A percentile compares a stretch with the other conserved stretches of the same genome.
Conservation (phyloP, 2,797 vertebrate species). For the Numenius phaeopus region DNA sequence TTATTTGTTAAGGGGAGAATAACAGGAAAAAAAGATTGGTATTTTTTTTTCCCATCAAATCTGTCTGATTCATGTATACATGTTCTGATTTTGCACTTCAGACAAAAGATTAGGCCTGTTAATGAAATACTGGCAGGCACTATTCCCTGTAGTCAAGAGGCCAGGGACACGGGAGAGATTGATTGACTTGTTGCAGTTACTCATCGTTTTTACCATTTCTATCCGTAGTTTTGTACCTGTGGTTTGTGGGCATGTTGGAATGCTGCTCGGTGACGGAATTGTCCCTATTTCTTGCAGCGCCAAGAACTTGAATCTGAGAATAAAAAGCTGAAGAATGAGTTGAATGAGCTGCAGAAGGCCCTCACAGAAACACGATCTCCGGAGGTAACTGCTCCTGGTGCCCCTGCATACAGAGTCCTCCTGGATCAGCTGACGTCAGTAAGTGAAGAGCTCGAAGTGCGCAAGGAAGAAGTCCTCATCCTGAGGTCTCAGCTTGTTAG, state of each 20-base stretch:
- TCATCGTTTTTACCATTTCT: background rate
- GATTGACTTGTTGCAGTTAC: background rate
- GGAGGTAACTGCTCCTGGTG: slow-evolving; percentile 87
- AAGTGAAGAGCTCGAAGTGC: slow-evolving; percentile 96
- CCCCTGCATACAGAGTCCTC: slow-evolving; percentile 92
- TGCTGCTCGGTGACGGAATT: background rate
- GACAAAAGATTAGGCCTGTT: background rate
- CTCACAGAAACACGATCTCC: slow-evolving; percentile 85
- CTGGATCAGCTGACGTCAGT: slow-evolving; percentile 93
- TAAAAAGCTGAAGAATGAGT: slow-evolving; percentile 94
- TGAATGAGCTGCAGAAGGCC: slow-evolving; percentile 92
- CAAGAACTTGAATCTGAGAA: slow-evolving; percentile 99
- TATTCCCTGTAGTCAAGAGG: background rate
- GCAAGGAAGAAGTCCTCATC: slow-evolving; percentile 98
- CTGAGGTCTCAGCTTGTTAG: slow-evolving; percentile 96
- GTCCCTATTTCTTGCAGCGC: slow-evolving; percentile 81
- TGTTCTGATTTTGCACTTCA: background rate
- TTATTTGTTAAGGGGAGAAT: background rate
- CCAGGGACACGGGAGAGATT: background rate
- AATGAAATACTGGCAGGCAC: background rate
- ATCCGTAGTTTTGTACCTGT: background rate
- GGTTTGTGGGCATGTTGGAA: background rate
- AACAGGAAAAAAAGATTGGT: background rate
- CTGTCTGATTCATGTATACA: accelerated
- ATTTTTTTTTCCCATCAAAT: background rate